phyloP scores from a whole-genome alignment of 2,888 invertebrate species.

The Lasioglossum vierecki region DNA sequence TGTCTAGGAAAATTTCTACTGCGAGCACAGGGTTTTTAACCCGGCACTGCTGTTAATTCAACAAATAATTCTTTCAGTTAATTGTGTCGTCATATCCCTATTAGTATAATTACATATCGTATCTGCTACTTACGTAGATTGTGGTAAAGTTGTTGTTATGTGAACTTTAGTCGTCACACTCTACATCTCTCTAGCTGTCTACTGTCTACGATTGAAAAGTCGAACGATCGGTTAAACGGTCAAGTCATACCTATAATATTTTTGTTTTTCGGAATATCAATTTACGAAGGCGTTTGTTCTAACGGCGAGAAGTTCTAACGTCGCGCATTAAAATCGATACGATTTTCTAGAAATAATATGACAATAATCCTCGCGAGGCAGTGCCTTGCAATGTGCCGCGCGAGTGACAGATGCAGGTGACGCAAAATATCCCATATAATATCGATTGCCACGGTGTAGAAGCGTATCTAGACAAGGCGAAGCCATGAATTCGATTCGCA shows the following conservation, averaged over 20 bases:
- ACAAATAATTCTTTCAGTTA: background rate
- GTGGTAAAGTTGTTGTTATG: background rate
- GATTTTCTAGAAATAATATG: constrained; percentile 37
- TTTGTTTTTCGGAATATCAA: background rate
- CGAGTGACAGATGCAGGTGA: constrained; percentile 71
- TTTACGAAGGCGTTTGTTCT: background rate
- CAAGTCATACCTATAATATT: background rate
- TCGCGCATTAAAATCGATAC: constrained; percentile 11
- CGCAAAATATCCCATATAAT: constrained; percentile 73
- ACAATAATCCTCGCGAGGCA: constrained; percentile 46
- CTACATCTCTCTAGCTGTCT: background rate
- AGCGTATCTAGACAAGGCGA: constrained; percentile 58
- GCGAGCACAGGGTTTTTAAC: too few species aligned
- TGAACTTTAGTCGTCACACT: background rate
- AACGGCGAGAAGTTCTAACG: constrained; percentile 12
- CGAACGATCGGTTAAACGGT: background rate
- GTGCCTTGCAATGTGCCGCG: constrained; percentile 59
- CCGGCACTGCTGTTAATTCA: background rate
- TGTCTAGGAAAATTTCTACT: too few species aligned
- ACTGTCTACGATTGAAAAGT: background rate
- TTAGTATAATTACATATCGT: too few species aligned
- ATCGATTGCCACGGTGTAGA: constrained; percentile 64
- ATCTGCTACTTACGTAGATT: too few species aligned
- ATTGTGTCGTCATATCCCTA: background rate
- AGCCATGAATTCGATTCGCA: constrained; percentile 64